phyloP scores from a whole-genome alignment of 2,888 invertebrate species.

The Phengaris alcon region DNA sequence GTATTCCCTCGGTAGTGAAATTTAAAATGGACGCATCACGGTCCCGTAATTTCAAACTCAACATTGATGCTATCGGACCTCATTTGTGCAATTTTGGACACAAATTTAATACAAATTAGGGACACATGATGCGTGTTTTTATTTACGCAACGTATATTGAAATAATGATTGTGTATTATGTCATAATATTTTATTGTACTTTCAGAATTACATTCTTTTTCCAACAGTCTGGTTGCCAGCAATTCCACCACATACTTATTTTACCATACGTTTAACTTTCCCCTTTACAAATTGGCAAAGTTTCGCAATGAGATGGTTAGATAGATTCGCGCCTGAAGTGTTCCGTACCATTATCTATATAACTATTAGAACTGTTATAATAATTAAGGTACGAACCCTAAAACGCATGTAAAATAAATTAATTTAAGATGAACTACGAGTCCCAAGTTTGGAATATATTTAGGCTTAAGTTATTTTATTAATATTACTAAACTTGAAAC shows the following conservation, averaged over 20 bases:
- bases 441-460: too few species aligned
- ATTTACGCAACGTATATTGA: conserved; percentile 20
- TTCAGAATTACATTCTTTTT: background rate
- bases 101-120: conserved; percentile 23
- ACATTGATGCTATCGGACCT: conserved; percentile 16
- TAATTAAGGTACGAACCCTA: background rate
- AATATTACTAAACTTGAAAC: background rate
- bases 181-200: too few species aligned
- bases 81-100: conserved; percentile 24
- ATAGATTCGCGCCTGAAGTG: background rate
- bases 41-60: conserved; percentile 4
- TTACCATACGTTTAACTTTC: background rate
- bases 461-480: too few species aligned
- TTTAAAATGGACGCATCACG: conserved; percentile 14
- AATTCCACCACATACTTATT: background rate
- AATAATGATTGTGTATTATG: conserved; percentile 1
- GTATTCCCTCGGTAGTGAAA: conserved; percentile 1
- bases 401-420: background rate
- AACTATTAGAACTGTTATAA: too few species aligned
- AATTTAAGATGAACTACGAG: background rate
- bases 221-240: background rate
- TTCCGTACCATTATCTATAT: too few species aligned
- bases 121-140: conserved; percentile 6
- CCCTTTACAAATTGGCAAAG: background rate
- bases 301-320: background rate